Base-by-base conservation (phyloP, 2,113 vertebrate species). In the Poecile atricapillus region DNA sequence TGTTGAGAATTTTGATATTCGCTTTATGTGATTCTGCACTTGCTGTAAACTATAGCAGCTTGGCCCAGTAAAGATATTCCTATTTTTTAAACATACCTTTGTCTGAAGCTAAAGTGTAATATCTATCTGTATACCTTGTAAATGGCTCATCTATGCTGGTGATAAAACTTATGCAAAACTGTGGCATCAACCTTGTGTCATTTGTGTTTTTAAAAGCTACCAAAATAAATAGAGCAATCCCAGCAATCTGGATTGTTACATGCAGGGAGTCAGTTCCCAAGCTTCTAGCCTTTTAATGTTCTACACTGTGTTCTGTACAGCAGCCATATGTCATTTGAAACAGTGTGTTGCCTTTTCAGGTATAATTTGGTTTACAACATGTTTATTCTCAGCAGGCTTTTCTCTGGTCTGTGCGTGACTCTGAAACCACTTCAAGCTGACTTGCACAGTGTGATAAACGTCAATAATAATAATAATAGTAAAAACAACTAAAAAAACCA, bases 361-460 rank as follows among this genome's bases (percentile, higher is more conserved):
- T 91, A n/a, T 47, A 82, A 53, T 50, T 77, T 7, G 9, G 33
- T 89, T 91, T 91, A 68, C 62, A n/a, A 64, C 20, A 35, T 44
- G 24, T 90, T 95, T 92, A 52, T 85, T 95, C 71, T 89, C 35
- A 64, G 33, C 46, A 94, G 67, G 23, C 16, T 64, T 85, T 95
- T 86, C 49, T 81, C 17, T 89, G 49, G 16, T 88, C 68, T 90
- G 11, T 59, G 50, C 0, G 0, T 21, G 43, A 74, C 80, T 89
- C 20, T 68, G 50, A 88, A 86, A 47, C 47, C 33, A 53, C 68
- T 79, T 55, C 56, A 35, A 28, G 28, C 22, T 89, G n/a, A 65
- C 16, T 84, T 78, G 15, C 35, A 59, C 8, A 30, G 37, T 55
- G 53, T 2, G 22, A 46, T 71, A 52, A 55, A 67, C 24, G 44